Base-by-base conservation (phyloP, 30 jellyfish, hydroid and myxozoan genomes). In the Cassiopea andromeda region DNA sequence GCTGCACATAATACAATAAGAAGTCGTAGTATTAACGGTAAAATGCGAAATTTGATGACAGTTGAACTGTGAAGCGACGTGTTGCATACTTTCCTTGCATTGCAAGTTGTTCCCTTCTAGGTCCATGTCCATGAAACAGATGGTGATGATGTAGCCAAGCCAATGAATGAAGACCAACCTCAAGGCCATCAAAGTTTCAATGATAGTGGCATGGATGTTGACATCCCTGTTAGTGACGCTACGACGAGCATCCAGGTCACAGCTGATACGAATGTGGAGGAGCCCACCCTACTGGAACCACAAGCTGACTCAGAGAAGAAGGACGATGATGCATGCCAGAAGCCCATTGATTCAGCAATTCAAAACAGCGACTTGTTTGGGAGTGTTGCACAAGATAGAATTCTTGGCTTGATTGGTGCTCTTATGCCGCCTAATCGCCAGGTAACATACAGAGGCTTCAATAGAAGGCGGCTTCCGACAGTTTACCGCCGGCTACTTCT, bases 401-500 rank as follows among this genome's bases (percentile, higher is more conserved):
- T 94, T 5, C 93, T 94, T 17, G 94, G 97, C 17, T 83, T 90
- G 80, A 70, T 94, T 14, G 98, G 94, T 0, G 97, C 98, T 2
- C 77, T 94, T 16, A 70, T 94, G 82, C 98, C 98, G 1, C 81
- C 89, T 8, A 85, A 82, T 72, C 88, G 92, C 38, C 97, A 89
- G 92, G 97, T 89, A 87, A 27, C 38, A 27, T 27, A 27, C 38
- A 27, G 38, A 27, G 38, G 38, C 38, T 27, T 27, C 38, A 27
- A 27, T 27, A 27, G 38, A 27, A 27, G 38, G 38, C 38, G 38
- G 38, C 38, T 27, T 27, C 38, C 38, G 38, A 27, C 38, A 27
- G 38, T 27, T 27, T 27, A 27, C 38, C 38, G 38, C 38, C 38
- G 38, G 38, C 38, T 27, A 27, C 38, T 27, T 27, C 38, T 27